phyloP scores from a whole-genome alignment of 2,113 vertebrate genomes.

The Oryzias woworae region DNA sequence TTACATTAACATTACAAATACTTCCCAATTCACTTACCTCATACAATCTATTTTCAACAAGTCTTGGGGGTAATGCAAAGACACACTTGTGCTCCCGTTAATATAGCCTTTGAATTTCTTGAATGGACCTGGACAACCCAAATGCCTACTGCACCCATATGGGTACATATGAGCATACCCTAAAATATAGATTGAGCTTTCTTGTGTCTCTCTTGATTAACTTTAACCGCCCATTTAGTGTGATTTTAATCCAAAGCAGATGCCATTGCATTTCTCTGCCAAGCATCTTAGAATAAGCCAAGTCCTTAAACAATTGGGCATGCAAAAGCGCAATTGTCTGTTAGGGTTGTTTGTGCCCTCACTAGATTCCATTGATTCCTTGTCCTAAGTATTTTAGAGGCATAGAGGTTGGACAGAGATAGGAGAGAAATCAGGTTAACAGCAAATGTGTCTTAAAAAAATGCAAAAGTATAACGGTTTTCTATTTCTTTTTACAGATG shows the following conservation, averaged over 20 bases:
- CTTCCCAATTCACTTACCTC: no score
- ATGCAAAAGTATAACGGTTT: not conserved
- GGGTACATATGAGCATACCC: no score
- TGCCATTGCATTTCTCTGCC: slow-evolving; percentile 57
- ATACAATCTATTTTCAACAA: no score
- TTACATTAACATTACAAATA: no score
- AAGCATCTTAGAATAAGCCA: slow-evolving; percentile 37
- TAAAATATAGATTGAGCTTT: no score
- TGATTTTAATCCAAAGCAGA: slow-evolving; percentile 64
- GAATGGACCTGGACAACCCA: no score
- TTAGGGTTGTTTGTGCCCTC: slow-evolving; percentile 50
- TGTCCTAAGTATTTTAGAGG: slow-evolving; percentile 38
- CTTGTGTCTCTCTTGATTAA: no score
- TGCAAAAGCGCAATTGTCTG: slow-evolving; percentile 56
- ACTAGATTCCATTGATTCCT: slow-evolving; percentile 58
- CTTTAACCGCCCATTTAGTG: slow-evolving; percentile 22
- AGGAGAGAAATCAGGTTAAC: slow-evolving; percentile 11
- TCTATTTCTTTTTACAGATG: not conserved
- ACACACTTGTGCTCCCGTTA: no score
- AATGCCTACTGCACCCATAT: no score
- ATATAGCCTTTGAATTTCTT: no score
- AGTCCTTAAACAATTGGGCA: slow-evolving; percentile 54
- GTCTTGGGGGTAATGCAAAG: no score
- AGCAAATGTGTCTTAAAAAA: not conserved
- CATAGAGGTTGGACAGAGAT: slow-evolving; percentile 41